Evolutionary conservation across 2,113 vertebrate genomes (phyloP), one percentile per base, ranked within the genome.

Genomic region (Engraulis encrasicolus): DNA sequence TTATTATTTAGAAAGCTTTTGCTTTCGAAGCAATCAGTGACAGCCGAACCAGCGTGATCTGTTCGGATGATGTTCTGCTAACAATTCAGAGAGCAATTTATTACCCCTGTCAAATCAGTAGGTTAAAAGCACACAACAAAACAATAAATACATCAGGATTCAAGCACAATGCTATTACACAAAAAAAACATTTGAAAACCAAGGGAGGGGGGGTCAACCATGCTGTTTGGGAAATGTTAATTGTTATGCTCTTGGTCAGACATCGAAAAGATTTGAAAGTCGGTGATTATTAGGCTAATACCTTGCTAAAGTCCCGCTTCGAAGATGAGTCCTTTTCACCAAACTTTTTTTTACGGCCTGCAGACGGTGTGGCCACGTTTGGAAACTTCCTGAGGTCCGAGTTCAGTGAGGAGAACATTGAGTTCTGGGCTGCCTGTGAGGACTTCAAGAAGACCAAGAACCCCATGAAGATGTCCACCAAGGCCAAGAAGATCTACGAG

Each of bases 401-500:
- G 92, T 99, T 99, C 96, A 99, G 98, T 0, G 97, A 99, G 84
- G 98, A 99, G 92, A 99, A 99, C 0, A 85, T 95, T 0, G 97
- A 99, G 92, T 99, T 99, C 91, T 99, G 98, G 98, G 86, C 95
- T 79, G 96, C 97, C 85, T 99, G 98, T 0, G 97, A 99, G 94
- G 96, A 98, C 78, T 99, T 97, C 91, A 99, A 97, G 93, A 98
- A 96, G 92, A 96, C 87, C 90, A 97, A 96, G 89, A 94, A 95
- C 36, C 94, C 96, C 0, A 12, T 91, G 82, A 96, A 98, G 94
- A 96, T 97, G 96, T 91, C 89, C 0, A 85, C 93, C 89, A 99
- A 96, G 83, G 98, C 98, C 84, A 97, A 96, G 89, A 97, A 96
- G 89, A 99, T 99, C 90, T 99, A 97, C 0, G 97, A 98, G 77